Base-by-base conservation (phyloP, 2,888 invertebrate genomes). In the Octonoba sinensis region DNA sequence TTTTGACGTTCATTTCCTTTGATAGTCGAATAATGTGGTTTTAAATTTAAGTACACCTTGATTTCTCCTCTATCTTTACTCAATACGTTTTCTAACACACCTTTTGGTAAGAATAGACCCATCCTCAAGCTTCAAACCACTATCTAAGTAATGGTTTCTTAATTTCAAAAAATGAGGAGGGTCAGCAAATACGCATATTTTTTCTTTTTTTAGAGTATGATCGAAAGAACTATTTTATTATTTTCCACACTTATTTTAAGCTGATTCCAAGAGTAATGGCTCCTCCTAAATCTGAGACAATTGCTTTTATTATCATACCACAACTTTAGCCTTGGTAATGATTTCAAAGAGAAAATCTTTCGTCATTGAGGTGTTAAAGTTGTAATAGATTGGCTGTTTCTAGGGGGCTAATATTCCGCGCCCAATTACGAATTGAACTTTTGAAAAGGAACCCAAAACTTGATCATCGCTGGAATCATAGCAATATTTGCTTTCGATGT, bases 241-340 rank as follows among this genome's bases (percentile, higher is more conserved):
- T 62, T 62, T 22, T 15, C 36, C 8, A 22, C 62, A 3, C 27
- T 22, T n/a, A 62, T 27, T 27, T 44, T 4, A 6, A 36, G 12
- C 27, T 62, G n/a, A 3, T 62, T 62, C 62, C 62, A 62, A 62
- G 36, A 4, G 62, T 62, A 27, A n/a, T n/a, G 3, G 13, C 4
- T 15, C 62, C 62, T n/a, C 62, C 62, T 16, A 62, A 27, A 62
- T 62, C 62, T 24, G 62, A 62, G 27, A 62, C 46, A n/a, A 62
- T 62, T 15, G 62, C 62, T 62, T 27, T 27, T 44, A 62, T 36
- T 27, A 15, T 3, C 15, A 62, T 62, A 1, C 62, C 62, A 4
- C 15, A n/a, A 11, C 15, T 4, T 20, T 60, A 24, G n/a, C 22
- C n/a, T 18, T 36, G 16, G 15, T 3, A 27, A 62, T 62, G 1